Evolutionary conservation across 1,140 invertebrate species (phyloP).

Genomic region (Andrena cerasifolii): DNA sequence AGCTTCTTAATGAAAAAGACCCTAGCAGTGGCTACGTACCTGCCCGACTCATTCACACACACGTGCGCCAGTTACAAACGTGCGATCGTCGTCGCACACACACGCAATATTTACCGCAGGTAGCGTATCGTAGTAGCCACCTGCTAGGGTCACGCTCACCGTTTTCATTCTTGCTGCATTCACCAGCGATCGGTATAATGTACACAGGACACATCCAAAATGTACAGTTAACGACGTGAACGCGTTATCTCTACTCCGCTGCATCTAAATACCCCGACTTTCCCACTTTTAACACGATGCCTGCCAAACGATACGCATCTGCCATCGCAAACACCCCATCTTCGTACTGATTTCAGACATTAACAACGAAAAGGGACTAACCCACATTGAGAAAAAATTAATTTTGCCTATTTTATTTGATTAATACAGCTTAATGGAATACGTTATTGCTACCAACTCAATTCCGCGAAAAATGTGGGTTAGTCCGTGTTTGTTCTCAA

Average conservation of each 20-base stretch:
- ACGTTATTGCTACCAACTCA: no score
- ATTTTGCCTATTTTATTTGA: no score
- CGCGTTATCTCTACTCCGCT: no score
- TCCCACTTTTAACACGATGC: neutral
- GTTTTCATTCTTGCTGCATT: conserved; percentile 37
- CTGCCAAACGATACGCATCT: neutral
- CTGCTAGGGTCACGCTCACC: conserved; percentile 46
- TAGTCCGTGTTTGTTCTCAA: no score
- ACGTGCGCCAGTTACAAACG: neutral
- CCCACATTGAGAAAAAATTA: no score
- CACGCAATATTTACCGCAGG: conserved; percentile 17
- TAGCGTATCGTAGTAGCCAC: conserved; percentile 53
- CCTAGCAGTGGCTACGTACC: conserved; percentile 47
- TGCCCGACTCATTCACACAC: conserved; percentile 40
- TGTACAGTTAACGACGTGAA: neutral
- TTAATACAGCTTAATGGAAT: no score
- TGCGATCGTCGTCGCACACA: conserved; percentile 7
- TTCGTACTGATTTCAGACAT: no score
- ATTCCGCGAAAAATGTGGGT: no score
- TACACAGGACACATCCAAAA: neutral
- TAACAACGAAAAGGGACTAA: no score
- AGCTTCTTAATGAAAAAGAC: conserved; percentile 4
- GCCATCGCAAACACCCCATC: no score
- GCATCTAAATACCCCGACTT: neutral
- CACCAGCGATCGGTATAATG: neutral